phyloP scores from a whole-genome alignment of 2,113 vertebrate genomes.

The Potamarius usumacintae region DNA sequence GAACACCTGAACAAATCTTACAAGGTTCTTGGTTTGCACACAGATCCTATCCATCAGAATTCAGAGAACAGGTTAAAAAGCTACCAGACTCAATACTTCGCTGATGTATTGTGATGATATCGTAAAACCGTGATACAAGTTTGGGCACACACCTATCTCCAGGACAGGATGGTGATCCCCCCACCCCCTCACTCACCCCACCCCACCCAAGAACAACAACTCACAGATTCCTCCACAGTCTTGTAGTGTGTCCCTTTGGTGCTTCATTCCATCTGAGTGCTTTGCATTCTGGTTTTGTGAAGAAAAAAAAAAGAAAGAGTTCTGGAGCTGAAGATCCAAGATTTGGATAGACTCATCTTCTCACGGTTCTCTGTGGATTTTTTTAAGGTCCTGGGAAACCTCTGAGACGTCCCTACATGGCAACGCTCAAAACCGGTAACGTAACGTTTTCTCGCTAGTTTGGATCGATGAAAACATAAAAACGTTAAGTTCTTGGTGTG shows the following conservation, averaged over 20 bases:
- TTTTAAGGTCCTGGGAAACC: neutral
- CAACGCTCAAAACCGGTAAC: conserved; percentile 56
- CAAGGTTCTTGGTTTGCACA: neutral
- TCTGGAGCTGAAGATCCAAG: neutral
- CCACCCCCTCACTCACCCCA: too few relatives aligned
- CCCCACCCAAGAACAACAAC: neutral
- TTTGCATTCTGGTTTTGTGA: conserved; percentile 21
- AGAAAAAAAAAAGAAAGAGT: neutral
- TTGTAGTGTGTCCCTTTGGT: conserved; percentile 2
- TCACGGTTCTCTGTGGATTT: neutral
- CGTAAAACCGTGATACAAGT: neutral
- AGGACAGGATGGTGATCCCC: neutral
- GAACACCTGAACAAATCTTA: neutral
- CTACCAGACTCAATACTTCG: neutral
- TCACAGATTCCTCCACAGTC: neutral
- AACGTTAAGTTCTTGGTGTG: conserved; percentile 70
- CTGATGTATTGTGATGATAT: neutral
- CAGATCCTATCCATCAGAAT: neutral
- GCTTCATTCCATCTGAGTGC: conserved; percentile 29
- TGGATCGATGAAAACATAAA: conserved; percentile 60
- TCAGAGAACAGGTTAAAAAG: too few relatives aligned
- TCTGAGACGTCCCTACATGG: neutral
- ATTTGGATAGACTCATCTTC: neutral
- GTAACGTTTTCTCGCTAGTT: conserved; percentile 54
- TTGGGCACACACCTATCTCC: conserved; percentile 1